Evolutionary conservation across 2,797 vertebrate genomes (phyloP), one percentile per base, ranked within the genome.

Genomic region (Limnodromus scolopaceus): DNA sequence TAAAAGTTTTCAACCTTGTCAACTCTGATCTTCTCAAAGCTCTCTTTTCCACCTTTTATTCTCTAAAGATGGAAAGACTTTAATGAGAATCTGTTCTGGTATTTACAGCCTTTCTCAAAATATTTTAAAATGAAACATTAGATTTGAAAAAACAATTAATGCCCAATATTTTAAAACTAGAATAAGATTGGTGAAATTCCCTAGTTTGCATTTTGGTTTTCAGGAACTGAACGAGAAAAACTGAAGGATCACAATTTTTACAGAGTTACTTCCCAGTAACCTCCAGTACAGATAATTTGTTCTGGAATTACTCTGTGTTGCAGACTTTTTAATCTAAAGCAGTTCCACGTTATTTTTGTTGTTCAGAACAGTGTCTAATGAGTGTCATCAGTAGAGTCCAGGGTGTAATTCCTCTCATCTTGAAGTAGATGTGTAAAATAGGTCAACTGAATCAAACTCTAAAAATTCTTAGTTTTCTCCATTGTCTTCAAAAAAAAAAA

Each of bases 141-240:
- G 3, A 38, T 9, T 7, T 3, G 11, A 15, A 34, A 65, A 84
- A 61, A 13, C 4, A 38, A 36, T 19, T 78, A 6, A 24, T 41
- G 23, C 24, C 16, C 22, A 54, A 1, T 64, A 49, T 71, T 70
- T 54, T 38, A 45, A 84, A 57, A 11, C 20, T 34, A 20, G 10
- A 5, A 1, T 23, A 25, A 38, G 13, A n/a, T 2, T 41, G 16
- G 6, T 20, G 10, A 14, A 65, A 84, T 7, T n/a, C 10, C 4
- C 12, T 22, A 27, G 3, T 8, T 70, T 45, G 2, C n/a, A 38
- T 53, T 81, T 45, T 18, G 30, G 7, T 65, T 81, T 64, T 65
- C 51, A 66, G 71, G 16, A 63, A 3, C 3, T 46, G 20, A 46
- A 6, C 0, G 0, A 74, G 18, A 14, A 5, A 38, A 65, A 27